Evolutionary conservation across 2,797 vertebrate genomes (phyloP).

Genomic region (Enteromius radiatus): DNA sequence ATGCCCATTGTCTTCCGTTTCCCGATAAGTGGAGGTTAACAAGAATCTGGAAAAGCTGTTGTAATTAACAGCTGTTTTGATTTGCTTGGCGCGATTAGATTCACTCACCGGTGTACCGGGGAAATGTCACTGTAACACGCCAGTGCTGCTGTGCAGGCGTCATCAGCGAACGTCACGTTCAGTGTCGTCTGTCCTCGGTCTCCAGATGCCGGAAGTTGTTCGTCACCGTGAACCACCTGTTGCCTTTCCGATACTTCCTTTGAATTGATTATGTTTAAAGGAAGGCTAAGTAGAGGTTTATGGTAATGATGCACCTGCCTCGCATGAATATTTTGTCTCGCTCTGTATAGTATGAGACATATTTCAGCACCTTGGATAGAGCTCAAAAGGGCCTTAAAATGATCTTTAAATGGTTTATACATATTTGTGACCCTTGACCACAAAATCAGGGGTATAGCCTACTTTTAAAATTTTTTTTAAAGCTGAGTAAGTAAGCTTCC

Average conservation of each 20-base stretch:
- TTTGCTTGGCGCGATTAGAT: not conserved
- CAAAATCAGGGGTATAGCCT: no score
- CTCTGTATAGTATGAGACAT: not conserved
- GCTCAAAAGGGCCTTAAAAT: slow-evolving; percentile 23
- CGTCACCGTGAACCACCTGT: slow-evolving; percentile 24
- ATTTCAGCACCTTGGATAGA: slow-evolving; percentile 69
- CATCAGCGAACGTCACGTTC: slow-evolving; percentile 17
- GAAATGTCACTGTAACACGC: not conserved
- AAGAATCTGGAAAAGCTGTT: not conserved
- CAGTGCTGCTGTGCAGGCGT: slow-evolving; percentile 2
- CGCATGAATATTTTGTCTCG: not conserved
- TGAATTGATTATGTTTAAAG: not conserved
- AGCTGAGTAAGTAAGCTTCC: no score
- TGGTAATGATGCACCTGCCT: not conserved
- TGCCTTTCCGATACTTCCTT: not conserved
- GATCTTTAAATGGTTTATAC: not conserved
- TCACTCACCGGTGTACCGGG: not conserved
- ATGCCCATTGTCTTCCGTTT: not conserved
- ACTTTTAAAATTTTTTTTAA: no score
- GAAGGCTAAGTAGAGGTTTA: not conserved
- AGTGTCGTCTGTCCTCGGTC: not conserved
- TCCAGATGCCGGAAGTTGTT: slow-evolving; percentile 19
- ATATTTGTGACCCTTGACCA: no score
- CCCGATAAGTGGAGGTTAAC: not conserved
- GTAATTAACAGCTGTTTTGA: not conserved